These are phyloP conservation scores for Heliangelus exortis DNA, from an alignment of 2,797 vertebrate genomes.

Conservation along the genomic window DNA sequence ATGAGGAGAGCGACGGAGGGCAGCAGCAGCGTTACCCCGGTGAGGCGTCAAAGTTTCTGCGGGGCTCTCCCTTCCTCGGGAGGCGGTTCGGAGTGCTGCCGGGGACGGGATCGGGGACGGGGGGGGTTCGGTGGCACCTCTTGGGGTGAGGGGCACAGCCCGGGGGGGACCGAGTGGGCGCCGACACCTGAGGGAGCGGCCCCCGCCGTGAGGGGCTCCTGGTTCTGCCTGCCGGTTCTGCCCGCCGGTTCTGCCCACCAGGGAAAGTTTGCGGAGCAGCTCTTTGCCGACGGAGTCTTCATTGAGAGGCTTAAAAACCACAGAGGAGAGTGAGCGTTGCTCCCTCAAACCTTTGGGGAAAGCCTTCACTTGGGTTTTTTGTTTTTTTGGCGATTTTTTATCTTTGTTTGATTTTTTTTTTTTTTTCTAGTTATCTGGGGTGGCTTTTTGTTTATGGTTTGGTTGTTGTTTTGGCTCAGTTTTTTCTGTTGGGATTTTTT, in stretches of 20 bases:
- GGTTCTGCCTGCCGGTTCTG: background rate
- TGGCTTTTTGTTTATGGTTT: background rate
- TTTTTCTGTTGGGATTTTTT: no score
- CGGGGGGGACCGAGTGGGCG: background rate
- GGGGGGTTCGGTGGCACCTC: background rate
- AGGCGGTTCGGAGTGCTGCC: background rate
- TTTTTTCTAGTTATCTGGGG: no score
- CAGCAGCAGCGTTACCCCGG: background rate
- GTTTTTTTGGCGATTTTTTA: no score
- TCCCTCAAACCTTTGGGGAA: background rate
- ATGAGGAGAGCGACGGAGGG: background rate
- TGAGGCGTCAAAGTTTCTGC: slow-evolving; percentile 12
- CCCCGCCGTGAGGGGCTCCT: background rate
- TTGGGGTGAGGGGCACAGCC: background rate
- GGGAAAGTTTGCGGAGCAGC: background rate
- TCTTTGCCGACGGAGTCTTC: background rate
- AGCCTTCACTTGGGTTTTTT: no score
- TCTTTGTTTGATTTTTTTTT: no score
- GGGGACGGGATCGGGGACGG: background rate
- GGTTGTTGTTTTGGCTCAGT: no score
- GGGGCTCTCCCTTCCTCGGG: background rate
- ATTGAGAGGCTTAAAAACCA: background rate
- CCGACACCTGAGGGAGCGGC: background rate
- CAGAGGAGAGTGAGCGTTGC: background rate
- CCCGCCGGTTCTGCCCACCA: background rate